Evolutionary conservation across 1,140 invertebrate species (phyloP), one percentile per base, ranked within the genome.

Genomic region (Papilio aristodemus): DNA sequence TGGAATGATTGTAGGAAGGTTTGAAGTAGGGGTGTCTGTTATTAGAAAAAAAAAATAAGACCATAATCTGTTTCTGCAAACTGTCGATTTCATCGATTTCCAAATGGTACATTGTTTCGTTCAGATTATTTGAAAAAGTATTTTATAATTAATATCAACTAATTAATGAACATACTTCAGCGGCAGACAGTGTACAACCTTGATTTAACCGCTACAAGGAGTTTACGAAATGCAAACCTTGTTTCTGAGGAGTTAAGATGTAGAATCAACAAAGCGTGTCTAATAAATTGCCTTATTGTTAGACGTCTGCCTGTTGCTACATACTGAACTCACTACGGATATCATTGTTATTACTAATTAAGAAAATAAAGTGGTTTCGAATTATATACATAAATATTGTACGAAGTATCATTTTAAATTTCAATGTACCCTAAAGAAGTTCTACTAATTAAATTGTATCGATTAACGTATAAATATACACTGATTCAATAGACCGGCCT

Each of bases 201-300:
- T 59, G 58, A 36, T 59, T 59, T 32, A 59, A 59, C 25, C 27
- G 7, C 43, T 37, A 37, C 32, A 59, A 36, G n/a, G 0, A 59
- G 58, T 17, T 59, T 59, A 36, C 58, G 58, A 59, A 59, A 59
- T 59, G 14, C 13, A 37, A 59, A 36, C 58, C 58, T 59, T 59
- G 58, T 59, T 27, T 13, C 27, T 43, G 46, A 46, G 62, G 37
- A 27, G 19, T 66, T 46, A 66, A 25, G 63, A 66, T 27, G n/a
- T 66, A 50, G 27, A 66, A 43, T 46, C 63, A 66, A 50, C 63
- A 66, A 66, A 50, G 22, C 60, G 60, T 63, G 60, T 63, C 60
- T 63, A 41, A 63, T 39, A 46, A 66, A 50, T 46, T 25, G 63
- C 63, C 43, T 66, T 66, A 17, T 66, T 66, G 32, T 66, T n/a